Conservation (phyloP, 2,113 vertebrate species). For the Pampusana beccarii region DNA sequence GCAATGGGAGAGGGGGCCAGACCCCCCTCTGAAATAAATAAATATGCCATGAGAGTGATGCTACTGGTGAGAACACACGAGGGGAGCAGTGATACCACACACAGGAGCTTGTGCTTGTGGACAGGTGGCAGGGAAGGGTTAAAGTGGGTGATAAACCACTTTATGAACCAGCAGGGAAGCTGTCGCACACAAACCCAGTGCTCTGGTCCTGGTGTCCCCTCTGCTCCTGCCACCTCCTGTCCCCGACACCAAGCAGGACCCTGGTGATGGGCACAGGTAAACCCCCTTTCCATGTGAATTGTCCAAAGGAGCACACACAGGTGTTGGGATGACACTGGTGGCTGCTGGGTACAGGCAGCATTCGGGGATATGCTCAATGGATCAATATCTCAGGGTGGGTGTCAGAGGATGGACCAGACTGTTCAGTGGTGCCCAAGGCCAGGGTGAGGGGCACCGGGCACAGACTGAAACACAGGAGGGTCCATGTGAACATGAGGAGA, state of each 20-base stretch:
- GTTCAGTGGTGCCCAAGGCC: too few species aligned
- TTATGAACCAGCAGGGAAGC: not conserved
- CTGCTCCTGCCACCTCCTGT: not conserved
- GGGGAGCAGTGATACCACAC: not conserved
- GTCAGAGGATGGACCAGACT: too few species aligned
- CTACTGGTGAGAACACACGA: fast-evolving
- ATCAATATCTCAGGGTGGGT: too few species aligned
- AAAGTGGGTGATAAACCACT: not conserved
- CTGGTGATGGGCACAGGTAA: too few species aligned
- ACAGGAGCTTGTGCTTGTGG: not conserved
- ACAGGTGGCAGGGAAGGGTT: not conserved
- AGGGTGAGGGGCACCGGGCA: too few species aligned
- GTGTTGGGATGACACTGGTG: fast-evolving
- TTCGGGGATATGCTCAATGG: too few species aligned
- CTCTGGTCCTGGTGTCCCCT: fast-evolving
- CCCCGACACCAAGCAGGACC: too few species aligned
- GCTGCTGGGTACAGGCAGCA: not conserved
- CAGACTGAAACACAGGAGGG: too few species aligned
- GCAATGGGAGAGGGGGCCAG: not conserved
- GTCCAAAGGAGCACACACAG: fast-evolving
- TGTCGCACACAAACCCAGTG: not conserved
- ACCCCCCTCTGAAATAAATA: not conserved
- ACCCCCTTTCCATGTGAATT: too few species aligned
- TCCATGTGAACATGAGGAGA: too few species aligned
- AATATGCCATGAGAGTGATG: not conserved